phyloP scores from a whole-genome alignment of 2,113 vertebrate species.

The Ardeotis arabs region DNA sequence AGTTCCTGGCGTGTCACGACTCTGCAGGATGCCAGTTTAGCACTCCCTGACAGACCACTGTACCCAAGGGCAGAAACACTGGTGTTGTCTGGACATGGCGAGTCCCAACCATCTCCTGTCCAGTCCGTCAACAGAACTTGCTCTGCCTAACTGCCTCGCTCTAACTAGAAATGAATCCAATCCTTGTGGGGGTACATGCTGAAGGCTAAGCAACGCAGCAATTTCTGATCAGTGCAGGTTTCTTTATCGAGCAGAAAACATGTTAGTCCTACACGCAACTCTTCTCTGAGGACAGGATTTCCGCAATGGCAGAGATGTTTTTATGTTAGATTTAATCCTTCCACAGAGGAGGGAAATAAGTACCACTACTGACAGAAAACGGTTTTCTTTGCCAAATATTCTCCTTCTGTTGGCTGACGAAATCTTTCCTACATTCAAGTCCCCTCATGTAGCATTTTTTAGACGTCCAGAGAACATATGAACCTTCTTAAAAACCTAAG shows the following conservation, averaged over 20 bases:
- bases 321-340: background rate
- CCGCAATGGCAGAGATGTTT: background rate
- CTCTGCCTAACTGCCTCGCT: background rate
- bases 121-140: background rate
- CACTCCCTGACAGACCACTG: background rate
- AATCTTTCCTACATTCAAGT: background rate
- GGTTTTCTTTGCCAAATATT: background rate
- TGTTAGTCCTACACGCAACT: background rate
- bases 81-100: accelerated
- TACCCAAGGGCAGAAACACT: background rate
- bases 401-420: background rate
- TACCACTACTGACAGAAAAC: background rate
- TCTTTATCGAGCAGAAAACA: background rate
- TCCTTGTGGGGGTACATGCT: background rate
- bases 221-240: background rate
- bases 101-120: background rate
- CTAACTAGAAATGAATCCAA: background rate
- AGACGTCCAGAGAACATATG: background rate
- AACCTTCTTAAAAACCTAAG: background rate
- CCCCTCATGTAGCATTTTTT: background rate
- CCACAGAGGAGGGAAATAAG: background rate
- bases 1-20: background rate
- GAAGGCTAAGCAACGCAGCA: background rate
- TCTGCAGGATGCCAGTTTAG: background rate
- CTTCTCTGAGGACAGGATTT: background rate